A percentile compares a stretch with the other conserved stretches of the same genome.
Conservation (phyloP, 2,797 vertebrate species). For the Pristis pectinata region DNA sequence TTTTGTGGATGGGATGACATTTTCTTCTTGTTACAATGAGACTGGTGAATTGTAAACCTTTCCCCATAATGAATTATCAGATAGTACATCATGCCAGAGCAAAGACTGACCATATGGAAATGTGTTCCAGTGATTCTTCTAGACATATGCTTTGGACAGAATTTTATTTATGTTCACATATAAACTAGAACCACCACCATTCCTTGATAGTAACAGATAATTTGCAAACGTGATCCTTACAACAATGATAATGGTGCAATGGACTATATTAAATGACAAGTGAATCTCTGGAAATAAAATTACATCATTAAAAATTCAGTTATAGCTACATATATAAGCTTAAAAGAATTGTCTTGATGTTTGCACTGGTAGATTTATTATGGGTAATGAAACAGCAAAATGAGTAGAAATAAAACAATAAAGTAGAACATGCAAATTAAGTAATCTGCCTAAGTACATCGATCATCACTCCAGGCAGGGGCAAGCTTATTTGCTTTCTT, state of each 20-base stretch:
- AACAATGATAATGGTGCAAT: slow-evolving; percentile 31
- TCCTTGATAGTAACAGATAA: slow-evolving; percentile 25
- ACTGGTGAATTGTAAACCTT: slow-evolving; percentile 50
- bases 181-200: slow-evolving; percentile 45
- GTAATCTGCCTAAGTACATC: not conserved
- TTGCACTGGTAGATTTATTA: slow-evolving; percentile 15
- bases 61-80: slow-evolving; percentile 50
- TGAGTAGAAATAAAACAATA: not conserved
- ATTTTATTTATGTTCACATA: slow-evolving; percentile 51
- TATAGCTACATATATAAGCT: slow-evolving; percentile 15
- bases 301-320: slow-evolving; percentile 32
- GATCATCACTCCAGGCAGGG: not conserved
- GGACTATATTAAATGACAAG: slow-evolving; percentile 29
- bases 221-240: slow-evolving; percentile 28
- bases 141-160: slow-evolving; percentile 43
- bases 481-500: not conserved
- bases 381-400: slow-evolving; percentile 4
- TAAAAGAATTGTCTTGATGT: slow-evolving; percentile 5
- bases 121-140: slow-evolving; percentile 41
- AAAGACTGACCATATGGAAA: slow-evolving; percentile 43
- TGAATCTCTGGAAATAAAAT: slow-evolving; percentile 30
- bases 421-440: not conserved
- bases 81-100: slow-evolving; percentile 41
- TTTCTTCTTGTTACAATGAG: slow-evolving; percentile 54
- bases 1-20: slow-evolving; percentile 55